Base-by-base conservation (phyloP, 2,797 vertebrate species). In the Tapera naevia region DNA sequence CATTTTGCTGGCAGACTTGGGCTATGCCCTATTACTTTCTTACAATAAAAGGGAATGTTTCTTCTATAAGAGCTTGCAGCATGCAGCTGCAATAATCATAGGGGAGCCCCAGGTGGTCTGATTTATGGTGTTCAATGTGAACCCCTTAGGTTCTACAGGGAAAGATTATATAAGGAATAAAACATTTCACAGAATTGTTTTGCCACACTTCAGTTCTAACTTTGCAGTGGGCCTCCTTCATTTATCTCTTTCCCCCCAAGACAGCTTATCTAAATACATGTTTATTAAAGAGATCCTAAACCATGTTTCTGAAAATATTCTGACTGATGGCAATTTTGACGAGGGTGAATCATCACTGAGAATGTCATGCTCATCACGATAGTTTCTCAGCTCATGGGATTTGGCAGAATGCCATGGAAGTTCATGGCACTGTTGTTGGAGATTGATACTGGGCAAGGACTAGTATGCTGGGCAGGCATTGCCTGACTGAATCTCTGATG, bases 21-120 rank as follows among this genome's bases (percentile, higher is more conserved):
- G 87, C 94, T 94, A 94, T 93, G 89, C 93, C 86, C 88, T 96
- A 89, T 96, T 97, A 95, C 96, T 97, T 95, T 89, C 86, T 91
- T 80, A 92, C 69, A 95, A 95, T 85, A 66, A 96, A 97, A 95
- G 54, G 46, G 65, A 96, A 85, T 17, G 6, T 92, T 93, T 84
- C 56, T 94, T 90, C 78, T 89, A 30, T 74, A 54, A 56, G 95
- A 80, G 79, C 89, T 95, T 94, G 88, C 74, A 79, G 89, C 84
- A 86, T 80, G 46, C 80, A 92, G 94, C 96, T 96, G 90, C 86
- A 94, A 93, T 94, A 95, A 96, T 95, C 94, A 83, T 54, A 95
- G 92, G 92, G 94, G 86, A 96, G 75, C 92, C 89, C 89, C 94
- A 95, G 94, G 95, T 95, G 94, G 93, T 95, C 95, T 95, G 94